Evolutionary conservation across 2,888 invertebrate genomes (phyloP).

Genomic region (Folsomia manolachei): DNA sequence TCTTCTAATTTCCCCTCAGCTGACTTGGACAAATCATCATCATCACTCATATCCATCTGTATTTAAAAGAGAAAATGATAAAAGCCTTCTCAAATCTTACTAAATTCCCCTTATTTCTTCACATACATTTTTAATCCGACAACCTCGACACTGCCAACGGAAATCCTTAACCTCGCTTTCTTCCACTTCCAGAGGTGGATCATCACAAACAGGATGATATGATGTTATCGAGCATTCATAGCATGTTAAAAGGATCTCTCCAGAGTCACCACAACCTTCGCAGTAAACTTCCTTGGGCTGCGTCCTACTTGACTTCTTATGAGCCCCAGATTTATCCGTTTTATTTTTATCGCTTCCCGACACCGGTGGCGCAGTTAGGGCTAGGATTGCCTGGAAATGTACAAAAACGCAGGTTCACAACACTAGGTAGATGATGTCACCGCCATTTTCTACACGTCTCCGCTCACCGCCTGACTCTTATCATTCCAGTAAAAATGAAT

Average conservation of each 20-base stretch:
- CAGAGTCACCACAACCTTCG: constrained; percentile 91
- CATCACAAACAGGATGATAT: constrained; percentile 93
- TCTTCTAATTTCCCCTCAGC: background rate
- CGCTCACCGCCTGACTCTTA: too few relatives aligned
- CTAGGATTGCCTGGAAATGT: constrained; percentile 7
- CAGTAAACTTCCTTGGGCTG: constrained; percentile 81
- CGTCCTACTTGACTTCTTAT: constrained; percentile 68
- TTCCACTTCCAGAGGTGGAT: constrained; percentile 87
- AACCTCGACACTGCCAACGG: constrained; percentile 59
- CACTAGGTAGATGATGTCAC: too few relatives aligned
- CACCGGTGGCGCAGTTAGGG: constrained; percentile 28
- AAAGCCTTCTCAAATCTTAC: background rate
- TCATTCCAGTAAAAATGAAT: too few relatives aligned
- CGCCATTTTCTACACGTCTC: too few relatives aligned
- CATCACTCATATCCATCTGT: too few relatives aligned
- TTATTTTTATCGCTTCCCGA: background rate
- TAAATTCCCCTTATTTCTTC: background rate
- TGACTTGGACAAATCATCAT: too few relatives aligned
- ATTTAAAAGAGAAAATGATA: too few relatives aligned
- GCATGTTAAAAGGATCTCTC: constrained; percentile 80
- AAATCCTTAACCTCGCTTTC: constrained; percentile 85
- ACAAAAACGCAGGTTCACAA: background rate
- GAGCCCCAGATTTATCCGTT: background rate
- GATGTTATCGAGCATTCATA: constrained; percentile 89
- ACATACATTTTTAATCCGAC: constrained; percentile 19